Evolutionary conservation across 2,797 vertebrate species (phyloP), one percentile per base, ranked within the genome.

Genomic region (Sebastes itinus): DNA sequence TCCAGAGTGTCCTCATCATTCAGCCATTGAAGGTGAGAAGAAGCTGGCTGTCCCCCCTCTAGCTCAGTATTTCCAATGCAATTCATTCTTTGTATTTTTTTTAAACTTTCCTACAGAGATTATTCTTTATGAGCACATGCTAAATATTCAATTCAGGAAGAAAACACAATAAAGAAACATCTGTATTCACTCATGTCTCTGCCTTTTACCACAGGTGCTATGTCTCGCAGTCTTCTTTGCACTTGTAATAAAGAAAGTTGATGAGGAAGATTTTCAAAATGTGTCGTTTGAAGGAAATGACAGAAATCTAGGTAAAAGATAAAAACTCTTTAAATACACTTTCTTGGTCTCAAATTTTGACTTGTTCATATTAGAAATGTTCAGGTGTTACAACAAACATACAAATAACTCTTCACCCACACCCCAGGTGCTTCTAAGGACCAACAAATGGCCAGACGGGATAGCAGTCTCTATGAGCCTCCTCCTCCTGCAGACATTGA

Each of bases 171-270:
- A 42, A 42, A 12, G 61, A 9, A 42, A 25, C 9, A 10, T 59
- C 5, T 54, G 1, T 18, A 20, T 32, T 55, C 7, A 73, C 9
- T 3, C 2, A 13, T 23, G 12, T n/a, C n/a, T 2, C 28, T 76
- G 4, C 7, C 2, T 87, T 27, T 77, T 30, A 25, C 27, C 75
- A 22, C 89, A 99, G 97, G 98, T 99, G 27, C 69, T 99, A 38
- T 96, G 96, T 63, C 96, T 99, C 67, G 97, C 97, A 56, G 94
- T 97, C 62, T 99, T 98, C 91, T 98, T 99, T 91, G 96, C 98
- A 38, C 92, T 99, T 75, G 95, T 98, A 63, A 91, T 97, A 81
- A 99, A 98, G 92, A 97, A 94, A 76, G 92, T 96, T 0, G 98
- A 98, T 18, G 95, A 96, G 0, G 97, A 99, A 13, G 97, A 98